These are phyloP conservation scores for Chironomus striatipennis DNA, from an alignment of 1,140 invertebrate species.

Conservation along the genomic window DNA sequence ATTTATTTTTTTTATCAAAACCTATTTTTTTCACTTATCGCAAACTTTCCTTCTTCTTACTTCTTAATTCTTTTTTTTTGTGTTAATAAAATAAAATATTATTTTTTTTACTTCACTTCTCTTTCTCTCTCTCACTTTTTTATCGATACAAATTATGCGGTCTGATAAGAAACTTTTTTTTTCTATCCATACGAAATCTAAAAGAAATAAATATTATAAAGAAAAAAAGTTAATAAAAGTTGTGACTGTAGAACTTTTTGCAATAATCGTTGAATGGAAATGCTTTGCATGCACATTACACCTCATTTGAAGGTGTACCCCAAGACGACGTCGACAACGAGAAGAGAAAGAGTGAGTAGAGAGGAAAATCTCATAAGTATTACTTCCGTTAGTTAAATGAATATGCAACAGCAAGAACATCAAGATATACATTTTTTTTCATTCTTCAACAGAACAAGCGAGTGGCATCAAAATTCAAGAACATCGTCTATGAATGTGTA, in stretches of 20 bases:
- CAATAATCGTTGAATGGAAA: too few relatives aligned
- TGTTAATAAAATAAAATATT: too few relatives aligned
- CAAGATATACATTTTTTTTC: not conserved
- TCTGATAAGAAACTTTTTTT: not conserved
- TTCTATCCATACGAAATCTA: conserved; percentile 1
- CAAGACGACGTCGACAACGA: not conserved
- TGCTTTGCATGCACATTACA: too few relatives aligned
- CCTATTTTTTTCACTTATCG: not conserved
- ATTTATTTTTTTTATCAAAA: not conserved
- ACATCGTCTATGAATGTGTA: not conserved
- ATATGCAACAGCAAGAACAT: not conserved
- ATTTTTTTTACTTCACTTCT: not conserved
- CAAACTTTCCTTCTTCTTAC: not conserved
- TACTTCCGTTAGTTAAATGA: not conserved
- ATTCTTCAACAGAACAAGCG: not conserved
- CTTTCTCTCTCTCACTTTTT: not conserved
- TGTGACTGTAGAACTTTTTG: not conserved
- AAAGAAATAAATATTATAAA: not conserved
- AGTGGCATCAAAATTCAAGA: not conserved
- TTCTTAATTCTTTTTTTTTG: too few relatives aligned
- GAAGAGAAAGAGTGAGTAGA: not conserved
- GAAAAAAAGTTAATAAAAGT: not conserved
- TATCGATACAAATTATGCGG: conserved; percentile 2
- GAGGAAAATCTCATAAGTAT: not conserved
- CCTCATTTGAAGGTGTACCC: too few relatives aligned